Evolutionary conservation across 2,797 vertebrate genomes (phyloP).

Genomic region (Sciaenops ocellatus): DNA sequence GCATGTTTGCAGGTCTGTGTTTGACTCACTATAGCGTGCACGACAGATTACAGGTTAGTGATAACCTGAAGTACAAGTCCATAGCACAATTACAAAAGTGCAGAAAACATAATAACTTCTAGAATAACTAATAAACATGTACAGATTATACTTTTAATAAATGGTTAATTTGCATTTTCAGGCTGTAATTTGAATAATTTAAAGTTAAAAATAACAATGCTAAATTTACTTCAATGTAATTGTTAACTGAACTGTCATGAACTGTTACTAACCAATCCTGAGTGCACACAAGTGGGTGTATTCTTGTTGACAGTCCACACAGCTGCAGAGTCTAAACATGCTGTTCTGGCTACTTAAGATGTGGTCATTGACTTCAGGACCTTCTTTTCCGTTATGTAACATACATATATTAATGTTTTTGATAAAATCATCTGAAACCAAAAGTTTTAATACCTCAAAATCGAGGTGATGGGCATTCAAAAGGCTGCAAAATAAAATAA

Average conservation of each 20-base stretch:
- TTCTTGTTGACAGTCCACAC: conserved; percentile 28
- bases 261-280: not conserved
- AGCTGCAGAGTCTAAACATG: conserved; percentile 20
- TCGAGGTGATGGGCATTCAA: not conserved
- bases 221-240: not conserved
- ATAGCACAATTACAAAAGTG: not conserved
- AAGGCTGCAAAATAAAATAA: not conserved
- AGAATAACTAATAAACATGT: not conserved
- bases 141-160: not conserved
- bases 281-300: not conserved
- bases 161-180: not conserved
- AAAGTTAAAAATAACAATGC: not conserved
- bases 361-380: not conserved
- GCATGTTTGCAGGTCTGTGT: conserved; percentile 36
- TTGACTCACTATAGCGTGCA: conserved; percentile 5
- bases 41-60: conserved; percentile 9
- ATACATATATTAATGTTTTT: not conserved
- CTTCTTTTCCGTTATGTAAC: not conserved
- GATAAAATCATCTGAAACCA: not conserved
- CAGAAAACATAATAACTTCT: not conserved
- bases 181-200: not conserved
- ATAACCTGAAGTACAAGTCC: conserved; percentile 11
- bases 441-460: not conserved
- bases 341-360: conserved; percentile 15
- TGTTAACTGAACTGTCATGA: not conserved